Base-by-base conservation (phyloP, 2,888 invertebrate species). In the Drosophila prolongata region DNA sequence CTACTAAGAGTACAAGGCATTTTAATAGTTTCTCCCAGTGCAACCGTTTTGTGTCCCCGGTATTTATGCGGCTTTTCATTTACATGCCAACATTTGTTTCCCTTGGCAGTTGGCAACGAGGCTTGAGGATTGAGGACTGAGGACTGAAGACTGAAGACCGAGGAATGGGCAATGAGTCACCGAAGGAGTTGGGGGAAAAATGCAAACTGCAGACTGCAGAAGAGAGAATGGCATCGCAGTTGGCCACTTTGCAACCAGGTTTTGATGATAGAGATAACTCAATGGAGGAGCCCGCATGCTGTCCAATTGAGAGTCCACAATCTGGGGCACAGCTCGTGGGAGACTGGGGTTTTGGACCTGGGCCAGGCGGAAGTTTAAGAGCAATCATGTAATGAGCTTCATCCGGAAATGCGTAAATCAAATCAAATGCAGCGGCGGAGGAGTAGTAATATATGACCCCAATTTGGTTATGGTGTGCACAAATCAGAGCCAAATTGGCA, bases 21-120 rank as follows among this genome's bases (percentile, higher is more conserved):
- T 14, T 14, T 40, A 40, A 10, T 10, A 4, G 6, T 34, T 59
- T 61, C 47, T 60, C 55, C 19, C 58, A 59, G 66, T 68, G 58
- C 30, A 61, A 43, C 54, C 58, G 64, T 58, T 37, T 72, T 65
- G 47, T 54, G 68, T 66, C 56, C 70, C 54, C 66, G 78, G 78
- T 83, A 86, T 83, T 83, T 83, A 75, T 86, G 83, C 75, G 83
- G 83, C 87, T 83, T 83, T 83, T 77, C 87, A 83, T 86, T 86
- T 83, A 83, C 87, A 82, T 82, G 83, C 56, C 70, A 70, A 57
- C 66, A 66, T 73, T 60, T 70, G 47, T 70, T 61, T 47, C 70
- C 47, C 61, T 40, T 49, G 53, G 52, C 53, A 56, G 50, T 52
- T 57, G 68, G 58, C 46, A 55, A 55, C 55, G 55, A 60, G 59